Evolutionary conservation across 2,797 vertebrate genomes (phyloP), one percentile per base, ranked within the genome.

Genomic region (Buphagus erythrorhynchus): DNA sequence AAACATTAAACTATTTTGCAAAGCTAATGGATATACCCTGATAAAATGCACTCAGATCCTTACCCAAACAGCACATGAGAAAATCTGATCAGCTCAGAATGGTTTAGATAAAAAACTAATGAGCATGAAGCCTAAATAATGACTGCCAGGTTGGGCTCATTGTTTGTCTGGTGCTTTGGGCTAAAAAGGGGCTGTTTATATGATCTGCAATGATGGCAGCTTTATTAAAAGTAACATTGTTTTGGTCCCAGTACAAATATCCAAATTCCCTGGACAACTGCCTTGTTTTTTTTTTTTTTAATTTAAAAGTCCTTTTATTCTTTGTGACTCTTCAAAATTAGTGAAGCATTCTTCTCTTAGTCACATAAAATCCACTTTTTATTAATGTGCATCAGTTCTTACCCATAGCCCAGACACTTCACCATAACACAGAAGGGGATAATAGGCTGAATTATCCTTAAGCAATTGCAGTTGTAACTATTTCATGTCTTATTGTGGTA

Each of bases 381-480:
- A 88, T 81, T 76, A 76, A 61, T 19, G 6, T 69, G 52, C 71
- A 84, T 88, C 48, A 82, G 8, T 69, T 86, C 48, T 75, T 91
- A 78, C 33, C 40, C 43, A 54, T 51, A 88, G 62, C 77, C n/a
- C 55, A 86, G 88, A 36, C 83, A 54, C 73, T 81, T 88, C 80
- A 92, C 4, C 3, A 8, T 86, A 86, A 54, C 83, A 83, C 78
- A 84, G 90, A 54, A 82, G 45, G 79, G 67, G 82, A 95, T 96
- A 96, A 96, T 95, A 86, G 86, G 63, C 91, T 91, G 62, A 90
- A 95, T 90, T 95, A 63, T 96, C 87, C 93, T 95, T 90, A 86
- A 95, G 91, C 93, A 95, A 71, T 94, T 88, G 94, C 74, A 81
- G 59, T 84, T 94, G 91, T 93, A 95, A 93, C 93, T 95, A 90